Evolutionary conservation across 2,888 invertebrate species (phyloP).

Genomic region (Glaucopsyche alexis): DNA sequence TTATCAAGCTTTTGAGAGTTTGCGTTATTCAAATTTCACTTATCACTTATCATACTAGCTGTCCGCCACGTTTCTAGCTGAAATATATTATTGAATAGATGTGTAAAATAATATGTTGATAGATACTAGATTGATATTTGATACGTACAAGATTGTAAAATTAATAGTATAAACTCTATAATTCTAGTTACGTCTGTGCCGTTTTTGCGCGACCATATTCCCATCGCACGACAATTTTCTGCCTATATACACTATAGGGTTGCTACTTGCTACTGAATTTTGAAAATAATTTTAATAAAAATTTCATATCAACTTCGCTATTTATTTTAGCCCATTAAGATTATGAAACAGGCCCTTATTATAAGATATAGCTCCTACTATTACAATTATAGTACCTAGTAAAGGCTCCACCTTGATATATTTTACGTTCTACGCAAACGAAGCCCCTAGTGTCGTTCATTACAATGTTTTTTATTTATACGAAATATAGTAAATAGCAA

Average conservation of each 20-base stretch:
- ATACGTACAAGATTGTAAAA: no score
- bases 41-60: neutral
- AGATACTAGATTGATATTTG: no score
- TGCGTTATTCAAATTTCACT: neutral
- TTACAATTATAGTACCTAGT: no score
- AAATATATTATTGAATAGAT: neutral
- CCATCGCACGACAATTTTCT: conserved; percentile 1
- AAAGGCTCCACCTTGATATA: no score
- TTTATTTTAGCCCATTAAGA: no score
- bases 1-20: neutral
- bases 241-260: conserved; percentile 1
- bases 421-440: no score
- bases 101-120: no score
- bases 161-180: neutral
- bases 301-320: no score
- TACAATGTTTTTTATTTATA: no score
- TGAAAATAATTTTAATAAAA: neutral
- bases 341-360: no score
- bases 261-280: neutral
- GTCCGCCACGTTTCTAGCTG: neutral
- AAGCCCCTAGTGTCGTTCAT: no score
- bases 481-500: neutral
- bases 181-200: conserved; percentile 5
- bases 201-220: neutral
- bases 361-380: no score